A percentile compares a stretch with the other conserved stretches of the same genome.
Evolutionary conservation across 1,140 invertebrate genomes (phyloP).

Genomic region (Macrocentrus cingulum): DNA sequence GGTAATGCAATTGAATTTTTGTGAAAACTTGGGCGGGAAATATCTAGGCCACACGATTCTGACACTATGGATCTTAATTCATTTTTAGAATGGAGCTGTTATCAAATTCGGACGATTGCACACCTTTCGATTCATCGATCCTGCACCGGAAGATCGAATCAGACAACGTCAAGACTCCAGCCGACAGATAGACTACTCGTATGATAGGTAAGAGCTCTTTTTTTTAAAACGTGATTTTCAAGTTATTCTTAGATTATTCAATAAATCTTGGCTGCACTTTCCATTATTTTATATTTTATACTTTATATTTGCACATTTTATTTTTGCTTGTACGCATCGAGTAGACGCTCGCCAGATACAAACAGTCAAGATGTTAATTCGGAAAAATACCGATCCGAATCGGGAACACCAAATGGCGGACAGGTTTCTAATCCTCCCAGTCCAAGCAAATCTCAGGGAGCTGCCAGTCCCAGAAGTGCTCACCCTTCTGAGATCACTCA

Average conservation of each 20-base stretch:
- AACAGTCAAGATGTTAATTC: slow-evolving; percentile 53
- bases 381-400: slow-evolving; percentile 51
- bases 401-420: slow-evolving; percentile 49
- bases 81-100: slow-evolving; percentile 75
- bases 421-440: slow-evolving; percentile 49
- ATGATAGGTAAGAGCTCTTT: slow-evolving; percentile 68
- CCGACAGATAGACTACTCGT: slow-evolving; percentile 65
- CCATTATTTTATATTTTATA: slow-evolving; percentile 33
- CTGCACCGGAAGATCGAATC: slow-evolving; percentile 80
- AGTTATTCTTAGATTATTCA: too few relatives aligned
- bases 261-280: slow-evolving; percentile 18
- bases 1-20: slow-evolving; percentile 50
- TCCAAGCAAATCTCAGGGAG: slow-evolving; percentile 45
- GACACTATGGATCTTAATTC: too few relatives aligned
- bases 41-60: too few relatives aligned
- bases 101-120: slow-evolving; percentile 89
- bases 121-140: slow-evolving; percentile 92
- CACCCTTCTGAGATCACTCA: slow-evolving; percentile 55
- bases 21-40: background rate
- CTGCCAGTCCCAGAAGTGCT: slow-evolving; percentile 45
- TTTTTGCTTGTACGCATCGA: slow-evolving; percentile 38
- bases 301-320: slow-evolving; percentile 37
- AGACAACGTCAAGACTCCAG: slow-evolving; percentile 72
- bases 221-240: too few relatives aligned
- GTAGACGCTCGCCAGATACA: slow-evolving; percentile 55